Evolutionary conservation across 64 coral and sea anemone genomes (phyloP).

Genomic region (Pocillopora damicornis): DNA sequence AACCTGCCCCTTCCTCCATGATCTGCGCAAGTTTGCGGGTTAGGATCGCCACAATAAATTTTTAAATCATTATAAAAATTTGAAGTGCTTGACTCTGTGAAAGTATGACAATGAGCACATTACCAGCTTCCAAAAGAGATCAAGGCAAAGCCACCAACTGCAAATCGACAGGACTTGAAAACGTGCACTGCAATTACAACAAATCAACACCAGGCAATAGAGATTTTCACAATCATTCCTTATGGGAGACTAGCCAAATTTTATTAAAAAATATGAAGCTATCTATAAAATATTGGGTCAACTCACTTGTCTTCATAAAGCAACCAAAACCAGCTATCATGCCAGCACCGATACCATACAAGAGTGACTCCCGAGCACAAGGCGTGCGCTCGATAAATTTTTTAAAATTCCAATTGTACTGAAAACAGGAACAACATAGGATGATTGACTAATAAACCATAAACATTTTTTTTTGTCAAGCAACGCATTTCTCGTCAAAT

Average conservation of each 20-base stretch:
- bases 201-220: not conserved
- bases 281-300: not conserved
- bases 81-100: too few species aligned
- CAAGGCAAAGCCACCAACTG: constrained; percentile 74
- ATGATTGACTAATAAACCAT: not conserved
- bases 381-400: constrained; percentile 82
- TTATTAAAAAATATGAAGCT: not conserved
- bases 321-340: constrained; percentile 35
- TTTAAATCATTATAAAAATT: too few species aligned
- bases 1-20: too few species aligned
- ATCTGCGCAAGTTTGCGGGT: too few species aligned
- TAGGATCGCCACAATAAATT: too few species aligned
- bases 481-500: not conserved
- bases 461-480: not conserved
- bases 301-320: constrained; percentile 85
- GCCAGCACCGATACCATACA: constrained; percentile 77
- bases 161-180: constrained; percentile 68
- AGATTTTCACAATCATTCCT: too few species aligned
- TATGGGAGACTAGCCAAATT: too few species aligned
- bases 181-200: constrained; percentile 45
- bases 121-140: constrained; percentile 73
- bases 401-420: constrained; percentile 71
- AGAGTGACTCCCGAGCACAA: constrained; percentile 63
- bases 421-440: not conserved
- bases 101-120: not conserved